Evolutionary conservation across 2,113 vertebrate species (phyloP).

Genomic region (Pachyramphus minor): DNA sequence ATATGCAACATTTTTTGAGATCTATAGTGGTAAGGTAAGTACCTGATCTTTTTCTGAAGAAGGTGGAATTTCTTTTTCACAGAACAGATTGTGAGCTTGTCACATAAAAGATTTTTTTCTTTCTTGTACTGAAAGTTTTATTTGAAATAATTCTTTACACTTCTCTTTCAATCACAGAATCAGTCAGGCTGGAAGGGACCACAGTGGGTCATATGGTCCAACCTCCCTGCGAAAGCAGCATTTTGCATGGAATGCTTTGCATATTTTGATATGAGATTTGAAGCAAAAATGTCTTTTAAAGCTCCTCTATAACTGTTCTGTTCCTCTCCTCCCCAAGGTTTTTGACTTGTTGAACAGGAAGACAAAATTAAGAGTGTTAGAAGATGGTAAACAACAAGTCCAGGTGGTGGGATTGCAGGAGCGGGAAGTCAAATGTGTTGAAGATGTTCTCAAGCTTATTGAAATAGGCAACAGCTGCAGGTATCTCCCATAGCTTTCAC

Average conservation of each 20-base stretch:
- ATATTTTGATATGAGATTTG: background rate
- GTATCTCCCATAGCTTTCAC: slow-evolving; percentile 65
- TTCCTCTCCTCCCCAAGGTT: slow-evolving; percentile 69
- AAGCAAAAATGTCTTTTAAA: background rate
- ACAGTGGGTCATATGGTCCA: background rate
- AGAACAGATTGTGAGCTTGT: background rate
- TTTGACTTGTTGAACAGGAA: slow-evolving; percentile 94
- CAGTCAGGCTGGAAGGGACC: background rate
- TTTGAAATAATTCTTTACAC: background rate
- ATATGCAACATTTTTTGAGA: slow-evolving; percentile 97
- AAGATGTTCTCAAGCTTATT: slow-evolving; percentile 94
- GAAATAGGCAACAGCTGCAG: slow-evolving; percentile 96
- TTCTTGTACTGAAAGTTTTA: background rate
- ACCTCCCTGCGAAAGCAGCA: background rate
- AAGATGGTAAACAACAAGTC: slow-evolving; percentile 96
- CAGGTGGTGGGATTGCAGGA: slow-evolving; percentile 95
- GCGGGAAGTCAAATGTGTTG: slow-evolving; percentile 91
- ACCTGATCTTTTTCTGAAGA: slow-evolving; percentile 54
- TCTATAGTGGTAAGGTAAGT: slow-evolving; percentile 95
- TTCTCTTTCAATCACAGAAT: background rate
- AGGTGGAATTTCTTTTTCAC: background rate
- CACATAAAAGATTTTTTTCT: background rate
- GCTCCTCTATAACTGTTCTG: background rate
- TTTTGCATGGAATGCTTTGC: background rate
- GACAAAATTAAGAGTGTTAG: slow-evolving; percentile 89